Evolutionary conservation across 2,888 invertebrate genomes (phyloP).

Genomic region (Chrysolina oricalcia): DNA sequence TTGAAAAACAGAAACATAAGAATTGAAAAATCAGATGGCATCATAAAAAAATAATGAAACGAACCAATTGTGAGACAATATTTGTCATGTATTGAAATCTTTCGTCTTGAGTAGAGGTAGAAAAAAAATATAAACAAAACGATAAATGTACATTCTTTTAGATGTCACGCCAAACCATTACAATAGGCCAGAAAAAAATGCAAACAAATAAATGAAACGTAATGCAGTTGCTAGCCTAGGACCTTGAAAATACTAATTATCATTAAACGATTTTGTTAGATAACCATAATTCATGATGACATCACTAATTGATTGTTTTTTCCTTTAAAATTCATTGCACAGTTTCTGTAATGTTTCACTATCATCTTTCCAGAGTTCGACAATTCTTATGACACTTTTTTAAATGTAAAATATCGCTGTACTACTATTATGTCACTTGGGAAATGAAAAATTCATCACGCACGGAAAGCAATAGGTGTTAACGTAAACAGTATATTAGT

Average conservation of each 20-base stretch:
- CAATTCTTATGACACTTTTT: background rate
- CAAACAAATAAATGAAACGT: background rate
- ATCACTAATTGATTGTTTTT: background rate
- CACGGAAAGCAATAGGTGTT: constrained; percentile 7
- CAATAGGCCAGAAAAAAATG: no score
- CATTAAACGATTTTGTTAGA: background rate
- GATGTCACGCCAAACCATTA: no score
- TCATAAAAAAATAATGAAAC: no score
- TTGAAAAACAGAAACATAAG: no score
- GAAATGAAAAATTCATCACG: background rate
- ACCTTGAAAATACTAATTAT: background rate
- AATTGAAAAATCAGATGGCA: no score
- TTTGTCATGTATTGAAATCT: no score
- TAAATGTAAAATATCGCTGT: background rate
- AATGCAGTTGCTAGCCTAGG: background rate
- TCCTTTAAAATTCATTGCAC: no score
- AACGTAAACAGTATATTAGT: constrained; percentile 4
- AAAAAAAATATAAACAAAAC: no score
- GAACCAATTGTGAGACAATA: no score
- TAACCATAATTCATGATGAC: background rate
- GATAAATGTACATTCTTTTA: no score
- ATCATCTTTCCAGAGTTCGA: background rate
- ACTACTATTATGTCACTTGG: background rate
- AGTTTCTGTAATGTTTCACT: no score
- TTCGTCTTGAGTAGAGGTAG: no score